A percentile compares a stretch with the other conserved stretches of the same genome.
phyloP scores from a whole-genome alignment of 2,888 invertebrate species.

The Ormyrus labotus region DNA sequence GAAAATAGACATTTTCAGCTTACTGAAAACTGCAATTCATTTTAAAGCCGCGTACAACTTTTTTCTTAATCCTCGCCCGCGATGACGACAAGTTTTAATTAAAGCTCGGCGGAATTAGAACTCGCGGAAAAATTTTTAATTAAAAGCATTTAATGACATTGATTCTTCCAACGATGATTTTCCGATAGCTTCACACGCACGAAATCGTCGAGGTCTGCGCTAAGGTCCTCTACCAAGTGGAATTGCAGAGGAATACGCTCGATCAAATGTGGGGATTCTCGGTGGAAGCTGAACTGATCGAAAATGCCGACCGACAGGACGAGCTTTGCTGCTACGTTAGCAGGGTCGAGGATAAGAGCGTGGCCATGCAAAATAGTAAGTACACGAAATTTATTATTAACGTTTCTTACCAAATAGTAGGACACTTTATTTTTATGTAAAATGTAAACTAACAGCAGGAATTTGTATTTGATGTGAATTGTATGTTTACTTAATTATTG shows the following conservation, averaged over 20 bases:
- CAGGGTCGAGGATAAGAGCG: slow-evolving; percentile 95
- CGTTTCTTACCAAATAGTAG: no score
- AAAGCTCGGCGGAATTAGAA: no score
- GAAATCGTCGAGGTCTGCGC: slow-evolving; percentile 97
- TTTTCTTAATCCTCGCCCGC: no score
- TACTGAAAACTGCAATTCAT: no score
- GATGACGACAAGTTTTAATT: no score
- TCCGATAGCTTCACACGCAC: slow-evolving; percentile 89
- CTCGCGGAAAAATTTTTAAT: no score
- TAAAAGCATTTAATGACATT: no score
- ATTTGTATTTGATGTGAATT: no score
- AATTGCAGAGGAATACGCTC: slow-evolving; percentile 90
- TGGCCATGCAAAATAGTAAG: slow-evolving; percentile 96
- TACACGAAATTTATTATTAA: slow-evolving; percentile 47
- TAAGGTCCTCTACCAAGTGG: slow-evolving; percentile 97
- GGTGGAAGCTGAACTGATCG: slow-evolving; percentile 97
- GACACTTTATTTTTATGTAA: no score
- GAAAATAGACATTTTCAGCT: not conserved
- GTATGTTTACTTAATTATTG: no score
- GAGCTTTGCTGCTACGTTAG: slow-evolving; percentile 98
- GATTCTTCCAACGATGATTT: slow-evolving; percentile 52
- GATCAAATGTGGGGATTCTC: slow-evolving; percentile 99
- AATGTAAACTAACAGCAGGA: no score
- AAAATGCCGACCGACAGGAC: slow-evolving; percentile 96
- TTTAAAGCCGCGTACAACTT: no score